Conservation (phyloP, 1,140 invertebrate species). For the Aphis gossypii region DNA sequence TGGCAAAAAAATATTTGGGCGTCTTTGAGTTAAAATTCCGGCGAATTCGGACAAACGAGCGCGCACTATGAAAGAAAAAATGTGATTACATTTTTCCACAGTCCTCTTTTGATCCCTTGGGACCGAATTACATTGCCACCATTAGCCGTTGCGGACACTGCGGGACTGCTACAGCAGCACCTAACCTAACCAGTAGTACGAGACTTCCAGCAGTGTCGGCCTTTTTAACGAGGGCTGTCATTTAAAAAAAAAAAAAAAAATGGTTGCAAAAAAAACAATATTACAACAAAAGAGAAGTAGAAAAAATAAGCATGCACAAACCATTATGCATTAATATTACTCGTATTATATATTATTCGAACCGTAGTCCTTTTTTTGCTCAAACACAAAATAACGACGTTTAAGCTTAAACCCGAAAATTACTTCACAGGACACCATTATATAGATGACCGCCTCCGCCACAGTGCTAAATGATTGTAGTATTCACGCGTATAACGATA, state of each 20-base stretch:
- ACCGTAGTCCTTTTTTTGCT: background rate
- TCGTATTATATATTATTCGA: background rate
- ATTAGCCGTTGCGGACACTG: background rate
- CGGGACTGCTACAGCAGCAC: background rate
- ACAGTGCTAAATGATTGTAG: background rate
- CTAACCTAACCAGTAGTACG: background rate
- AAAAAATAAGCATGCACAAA: background rate
- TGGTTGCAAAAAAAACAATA: background rate
- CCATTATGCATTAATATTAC: background rate
- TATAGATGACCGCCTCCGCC: background rate
- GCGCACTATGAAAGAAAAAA: background rate
- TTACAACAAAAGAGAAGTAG: background rate
- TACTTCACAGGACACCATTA: background rate
- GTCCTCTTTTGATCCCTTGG: background rate
- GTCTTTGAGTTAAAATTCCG: background rate
- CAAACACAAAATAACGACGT: background rate
- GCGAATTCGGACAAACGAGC: background rate
- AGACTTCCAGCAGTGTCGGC: conserved; percentile 35
- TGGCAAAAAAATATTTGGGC: background rate
- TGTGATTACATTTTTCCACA: background rate
- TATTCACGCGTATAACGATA: background rate
- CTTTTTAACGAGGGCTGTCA: background rate
- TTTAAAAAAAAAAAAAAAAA: conserved; percentile 5
- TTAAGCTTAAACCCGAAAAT: background rate
- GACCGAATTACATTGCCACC: background rate